A percentile compares a stretch with the other conserved stretches of the same genome.
Conservation (phyloP, 1,140 invertebrate species). For the Heliothis subflexa region DNA sequence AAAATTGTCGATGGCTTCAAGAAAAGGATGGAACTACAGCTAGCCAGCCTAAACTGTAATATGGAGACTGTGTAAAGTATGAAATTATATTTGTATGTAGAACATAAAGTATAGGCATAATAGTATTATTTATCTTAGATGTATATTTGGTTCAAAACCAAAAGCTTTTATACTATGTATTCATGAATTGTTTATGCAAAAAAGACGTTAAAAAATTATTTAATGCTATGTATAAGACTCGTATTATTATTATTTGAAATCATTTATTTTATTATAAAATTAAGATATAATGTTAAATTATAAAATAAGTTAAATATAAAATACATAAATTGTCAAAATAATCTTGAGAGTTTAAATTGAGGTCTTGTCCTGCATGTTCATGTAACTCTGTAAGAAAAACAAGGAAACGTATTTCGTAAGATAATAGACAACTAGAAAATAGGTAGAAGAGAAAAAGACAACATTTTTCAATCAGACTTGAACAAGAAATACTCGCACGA, state of each 20-base stretch:
- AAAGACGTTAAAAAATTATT: too few relatives aligned
- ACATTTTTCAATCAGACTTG: too few relatives aligned
- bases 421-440: too few relatives aligned
- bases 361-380: conserved; percentile 9
- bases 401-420: too few relatives aligned
- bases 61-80: conserved; percentile 72
- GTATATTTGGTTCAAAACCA: conserved; percentile 36
- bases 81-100: background rate
- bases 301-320: conserved; percentile 28
- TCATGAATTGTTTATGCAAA: too few relatives aligned
- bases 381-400: conserved; percentile 59
- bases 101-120: conserved; percentile 1
- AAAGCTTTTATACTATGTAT: conserved; percentile 5
- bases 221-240: background rate
- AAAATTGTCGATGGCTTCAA: conserved; percentile 70
- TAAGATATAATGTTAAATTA: conserved; percentile 13
- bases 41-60: conserved; percentile 75
- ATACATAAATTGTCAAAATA: conserved; percentile 4
- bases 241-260: background rate
- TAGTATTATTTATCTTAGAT: conserved; percentile 8
- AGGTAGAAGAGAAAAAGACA: too few relatives aligned
- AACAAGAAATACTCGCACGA: too few relatives aligned
- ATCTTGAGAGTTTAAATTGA: background rate
- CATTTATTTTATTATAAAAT: background rate
- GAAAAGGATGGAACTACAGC: conserved; percentile 75